Evolutionary conservation across 2,888 invertebrate genomes (phyloP).

Genomic region (Dascillus cervinus): DNA sequence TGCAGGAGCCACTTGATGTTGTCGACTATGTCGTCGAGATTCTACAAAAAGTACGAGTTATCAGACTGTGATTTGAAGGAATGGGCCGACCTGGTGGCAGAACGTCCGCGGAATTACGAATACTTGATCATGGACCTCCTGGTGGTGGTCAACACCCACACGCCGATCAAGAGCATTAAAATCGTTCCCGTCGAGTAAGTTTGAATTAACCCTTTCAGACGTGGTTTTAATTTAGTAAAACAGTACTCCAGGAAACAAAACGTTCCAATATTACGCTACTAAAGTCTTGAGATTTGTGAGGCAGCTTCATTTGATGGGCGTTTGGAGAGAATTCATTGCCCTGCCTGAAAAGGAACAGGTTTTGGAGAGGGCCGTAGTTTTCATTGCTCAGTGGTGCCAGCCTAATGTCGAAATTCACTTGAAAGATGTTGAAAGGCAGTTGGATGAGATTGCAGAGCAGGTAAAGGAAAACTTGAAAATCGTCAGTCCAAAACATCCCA

Average conservation of each 20-base stretch:
- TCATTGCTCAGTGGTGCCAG: constrained; percentile 57
- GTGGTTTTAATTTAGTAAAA: no score
- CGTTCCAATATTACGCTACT: constrained; percentile 50
- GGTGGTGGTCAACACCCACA: constrained; percentile 28
- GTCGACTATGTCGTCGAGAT: constrained; percentile 41
- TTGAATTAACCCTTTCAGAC: neutral
- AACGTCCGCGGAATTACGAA: constrained; percentile 39
- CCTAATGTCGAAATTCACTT: constrained; percentile 42
- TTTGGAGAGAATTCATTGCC: constrained; percentile 45
- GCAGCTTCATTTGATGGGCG: constrained; percentile 42
- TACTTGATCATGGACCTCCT: constrained; percentile 43
- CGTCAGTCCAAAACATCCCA: constrained; percentile 38
- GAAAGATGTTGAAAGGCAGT: constrained; percentile 40
- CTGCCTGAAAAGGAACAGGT: constrained; percentile 42
- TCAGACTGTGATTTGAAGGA: constrained; percentile 42
- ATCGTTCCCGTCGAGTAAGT: constrained; percentile 35
- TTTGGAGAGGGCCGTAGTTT: constrained; percentile 49
- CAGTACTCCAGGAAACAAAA: constrained; percentile 47
- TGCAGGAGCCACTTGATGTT: constrained; percentile 34
- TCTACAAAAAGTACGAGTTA: constrained; percentile 42
- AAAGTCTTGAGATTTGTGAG: constrained; percentile 48
- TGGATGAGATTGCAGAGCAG: constrained; percentile 36
- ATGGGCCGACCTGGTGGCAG: constrained; percentile 39
- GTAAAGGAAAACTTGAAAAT: constrained; percentile 35
- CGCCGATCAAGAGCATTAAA: constrained; percentile 30